Conservation (phyloP, 2,888 invertebrate genomes). For the Ennomos erosarius region DNA sequence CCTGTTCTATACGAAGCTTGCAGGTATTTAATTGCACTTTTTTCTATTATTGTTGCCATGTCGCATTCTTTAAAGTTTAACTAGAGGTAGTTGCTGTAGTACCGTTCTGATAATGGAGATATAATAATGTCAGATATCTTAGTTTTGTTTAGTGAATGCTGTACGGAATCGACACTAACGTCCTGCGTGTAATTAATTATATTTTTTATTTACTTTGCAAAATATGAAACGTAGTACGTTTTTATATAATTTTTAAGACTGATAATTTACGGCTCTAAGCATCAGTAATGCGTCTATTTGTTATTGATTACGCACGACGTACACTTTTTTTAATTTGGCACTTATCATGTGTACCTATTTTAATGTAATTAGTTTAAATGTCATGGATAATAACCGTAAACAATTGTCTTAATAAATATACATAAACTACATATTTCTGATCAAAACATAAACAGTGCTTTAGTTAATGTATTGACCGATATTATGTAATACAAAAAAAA, state of each 20-base stretch:
- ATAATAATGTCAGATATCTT: no score
- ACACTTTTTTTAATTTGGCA: constrained; percentile 6
- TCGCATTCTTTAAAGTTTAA: no score
- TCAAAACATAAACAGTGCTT: neutral
- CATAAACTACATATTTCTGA: neutral
- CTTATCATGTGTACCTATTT: constrained; percentile 1
- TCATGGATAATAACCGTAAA: constrained; percentile 9
- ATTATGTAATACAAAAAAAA: neutral
- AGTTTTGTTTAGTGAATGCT: no score
- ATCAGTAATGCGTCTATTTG: constrained; percentile 7
- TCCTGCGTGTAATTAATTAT: no score
- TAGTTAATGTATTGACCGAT: neutral
- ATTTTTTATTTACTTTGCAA: neutral
- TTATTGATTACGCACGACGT: constrained; percentile 15
- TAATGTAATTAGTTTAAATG: constrained; percentile 1
- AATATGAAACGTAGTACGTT: constrained; percentile 5
- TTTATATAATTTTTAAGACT: constrained; percentile 29
- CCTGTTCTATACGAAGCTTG: no score
- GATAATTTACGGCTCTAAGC: constrained; percentile 31
- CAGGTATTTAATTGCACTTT: no score
- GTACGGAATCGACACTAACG: no score
- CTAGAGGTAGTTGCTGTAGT: no score
- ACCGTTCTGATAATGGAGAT: no score
- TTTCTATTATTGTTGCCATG: no score
- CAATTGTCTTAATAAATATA: neutral